These are phyloP conservation scores for Ashinkailepas kermadecensis DNA, from an alignment of 2,888 invertebrate genomes.

Conservation along the genomic window DNA sequence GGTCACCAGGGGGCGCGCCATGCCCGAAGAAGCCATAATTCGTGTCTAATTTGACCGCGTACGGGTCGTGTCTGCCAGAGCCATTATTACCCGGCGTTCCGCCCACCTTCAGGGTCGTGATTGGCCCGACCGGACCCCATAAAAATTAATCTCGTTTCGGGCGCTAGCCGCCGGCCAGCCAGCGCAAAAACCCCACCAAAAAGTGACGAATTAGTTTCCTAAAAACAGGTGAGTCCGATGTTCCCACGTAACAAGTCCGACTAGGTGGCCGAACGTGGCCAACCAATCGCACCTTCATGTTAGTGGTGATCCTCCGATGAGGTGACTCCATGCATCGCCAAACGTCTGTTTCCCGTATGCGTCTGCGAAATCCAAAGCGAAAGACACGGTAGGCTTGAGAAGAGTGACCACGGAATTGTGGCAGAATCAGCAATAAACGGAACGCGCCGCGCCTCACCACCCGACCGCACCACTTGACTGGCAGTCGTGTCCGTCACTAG, in stretches of 20 bases:
- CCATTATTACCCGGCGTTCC: background rate
- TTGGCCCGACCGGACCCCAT: background rate
- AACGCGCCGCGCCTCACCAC: no score
- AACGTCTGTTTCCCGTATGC: no score
- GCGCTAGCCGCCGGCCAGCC: background rate
- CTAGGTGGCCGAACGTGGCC: no score
- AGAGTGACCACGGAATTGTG: no score
- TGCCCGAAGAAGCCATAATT: slow-evolving; percentile 5
- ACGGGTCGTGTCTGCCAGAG: background rate
- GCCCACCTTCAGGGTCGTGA: background rate
- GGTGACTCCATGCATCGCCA: no score
- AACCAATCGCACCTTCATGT: no score
- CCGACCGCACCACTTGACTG: no score
- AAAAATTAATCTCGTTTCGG: background rate
- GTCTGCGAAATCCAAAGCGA: no score
- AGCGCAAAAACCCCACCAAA: background rate
- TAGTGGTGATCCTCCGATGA: no score
- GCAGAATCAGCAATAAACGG: no score
- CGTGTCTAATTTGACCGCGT: background rate
- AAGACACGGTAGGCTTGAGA: no score
- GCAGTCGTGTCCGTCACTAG: no score
- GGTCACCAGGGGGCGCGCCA: background rate
- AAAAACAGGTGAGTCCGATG: background rate
- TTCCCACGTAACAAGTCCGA: slow-evolving; percentile 7
- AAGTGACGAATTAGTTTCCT: slow-evolving; percentile 7